These are phyloP conservation scores for Globicephala melas DNA, from an alignment of 2,113 vertebrate species.

Conservation along the genomic window DNA sequence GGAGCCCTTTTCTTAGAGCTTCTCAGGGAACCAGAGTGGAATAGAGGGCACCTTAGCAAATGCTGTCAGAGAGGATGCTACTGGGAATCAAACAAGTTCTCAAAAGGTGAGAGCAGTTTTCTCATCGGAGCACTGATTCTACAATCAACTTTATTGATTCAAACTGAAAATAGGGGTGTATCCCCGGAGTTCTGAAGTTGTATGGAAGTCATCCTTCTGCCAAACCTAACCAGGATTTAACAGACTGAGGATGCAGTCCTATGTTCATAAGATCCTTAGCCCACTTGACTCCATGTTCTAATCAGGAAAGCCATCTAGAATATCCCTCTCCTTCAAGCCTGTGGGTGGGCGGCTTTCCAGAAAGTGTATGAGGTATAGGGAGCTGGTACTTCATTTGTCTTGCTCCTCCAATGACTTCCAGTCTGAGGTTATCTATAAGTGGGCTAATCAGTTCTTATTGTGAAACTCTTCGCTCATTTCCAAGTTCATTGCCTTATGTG, in stretches of 20 bases:
- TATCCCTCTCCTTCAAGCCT: background rate
- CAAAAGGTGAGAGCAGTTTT: background rate
- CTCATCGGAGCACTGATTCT: background rate
- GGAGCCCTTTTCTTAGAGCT: background rate
- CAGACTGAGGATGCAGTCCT: background rate
- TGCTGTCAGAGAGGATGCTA: background rate
- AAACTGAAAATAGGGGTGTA: background rate
- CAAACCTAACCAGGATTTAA: background rate
- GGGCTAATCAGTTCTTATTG: too few relatives aligned
- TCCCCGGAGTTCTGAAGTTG: background rate
- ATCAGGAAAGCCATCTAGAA: background rate
- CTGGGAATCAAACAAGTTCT: background rate
- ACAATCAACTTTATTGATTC: background rate
- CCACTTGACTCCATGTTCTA: background rate
- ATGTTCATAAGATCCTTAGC: background rate
- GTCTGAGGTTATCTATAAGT: background rate
- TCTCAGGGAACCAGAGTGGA: background rate
- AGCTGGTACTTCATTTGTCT: background rate
- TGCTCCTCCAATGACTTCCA: background rate
- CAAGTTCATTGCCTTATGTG: background rate
- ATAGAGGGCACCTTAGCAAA: background rate
- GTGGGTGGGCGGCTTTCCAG: background rate
- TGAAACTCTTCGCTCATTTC: background rate
- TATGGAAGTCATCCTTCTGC: background rate
- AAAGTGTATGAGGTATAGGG: rapidly evolving